Percentiles rank a stretch among this genome's conserved stretches.
Evolutionary conservation across 2,888 invertebrate genomes (phyloP).

Genomic region (Drosophila yooni): DNA sequence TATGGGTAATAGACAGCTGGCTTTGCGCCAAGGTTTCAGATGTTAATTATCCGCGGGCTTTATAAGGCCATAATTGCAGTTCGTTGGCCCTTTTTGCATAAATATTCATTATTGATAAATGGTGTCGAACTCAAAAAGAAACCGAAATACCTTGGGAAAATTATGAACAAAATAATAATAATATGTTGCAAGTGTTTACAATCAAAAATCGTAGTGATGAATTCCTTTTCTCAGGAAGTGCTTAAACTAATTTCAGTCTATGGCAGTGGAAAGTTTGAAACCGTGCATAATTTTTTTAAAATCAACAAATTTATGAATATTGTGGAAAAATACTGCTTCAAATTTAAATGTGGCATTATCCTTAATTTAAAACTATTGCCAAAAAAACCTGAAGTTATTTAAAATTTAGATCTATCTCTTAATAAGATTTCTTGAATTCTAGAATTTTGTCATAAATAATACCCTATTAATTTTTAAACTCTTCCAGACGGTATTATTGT

Average conservation of each 20-base stretch:
- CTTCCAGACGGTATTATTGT: not conserved
- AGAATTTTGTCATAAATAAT: not conserved
- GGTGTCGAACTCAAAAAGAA: conserved; percentile 12
- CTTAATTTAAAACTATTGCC: not conserved
- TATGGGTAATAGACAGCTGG: conserved; percentile 29
- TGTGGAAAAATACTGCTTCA: not conserved
- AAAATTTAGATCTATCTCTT: not conserved
- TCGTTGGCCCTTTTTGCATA: conserved; percentile 65
- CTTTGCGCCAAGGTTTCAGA: conserved; percentile 40
- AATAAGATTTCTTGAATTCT: not conserved
- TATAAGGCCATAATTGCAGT: conserved; percentile 50
- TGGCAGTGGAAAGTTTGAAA: not conserved
- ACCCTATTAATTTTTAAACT: not conserved
- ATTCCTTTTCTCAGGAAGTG: not conserved
- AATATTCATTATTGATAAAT: conserved; percentile 58
- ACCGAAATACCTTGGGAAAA: not conserved
- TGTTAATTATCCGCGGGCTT: conserved; percentile 55
- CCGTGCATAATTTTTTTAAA: not conserved
- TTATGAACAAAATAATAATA: not conserved
- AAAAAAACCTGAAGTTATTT: not conserved
- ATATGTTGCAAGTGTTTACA: not conserved
- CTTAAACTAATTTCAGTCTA: not conserved
- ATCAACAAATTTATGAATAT: not conserved
- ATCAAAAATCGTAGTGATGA: not conserved
- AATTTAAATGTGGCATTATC: not conserved